Evolutionary conservation across 53 echinoderm and acorn worm genomes (phyloP).

Genomic region (Glandiceps talaboti): DNA sequence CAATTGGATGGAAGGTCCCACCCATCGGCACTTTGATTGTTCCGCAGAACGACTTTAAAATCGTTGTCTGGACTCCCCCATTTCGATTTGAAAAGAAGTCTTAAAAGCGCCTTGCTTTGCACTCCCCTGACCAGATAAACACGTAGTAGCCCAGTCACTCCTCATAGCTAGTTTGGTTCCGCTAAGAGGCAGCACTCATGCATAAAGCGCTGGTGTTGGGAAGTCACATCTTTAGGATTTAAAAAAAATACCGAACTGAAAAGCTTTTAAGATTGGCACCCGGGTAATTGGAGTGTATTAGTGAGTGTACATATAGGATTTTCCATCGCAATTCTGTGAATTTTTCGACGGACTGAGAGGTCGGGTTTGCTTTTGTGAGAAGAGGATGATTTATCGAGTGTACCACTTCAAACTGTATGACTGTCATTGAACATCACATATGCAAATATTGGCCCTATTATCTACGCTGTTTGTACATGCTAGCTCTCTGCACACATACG

Average conservation of each 20-base stretch:
- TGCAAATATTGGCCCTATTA: constrained; percentile 16
- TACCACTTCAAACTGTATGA: constrained; percentile 13
- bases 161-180: background rate
- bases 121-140: background rate
- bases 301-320: background rate
- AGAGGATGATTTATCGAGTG: background rate
- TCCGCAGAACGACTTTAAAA: background rate
- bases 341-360: background rate
- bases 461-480: background rate
- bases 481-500: background rate
- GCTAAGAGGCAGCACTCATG: background rate
- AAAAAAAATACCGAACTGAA: too few species aligned
- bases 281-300: background rate
- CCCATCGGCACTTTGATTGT: background rate
- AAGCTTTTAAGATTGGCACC: background rate
- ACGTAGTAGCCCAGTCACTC: too few species aligned
- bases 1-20: background rate
- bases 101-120: background rate
- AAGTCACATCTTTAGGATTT: too few species aligned
- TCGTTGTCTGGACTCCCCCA: background rate
- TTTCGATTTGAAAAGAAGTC: background rate
- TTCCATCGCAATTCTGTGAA: background rate
- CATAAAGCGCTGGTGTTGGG: background rate
- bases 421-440: constrained; percentile 22
- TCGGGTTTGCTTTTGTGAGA: background rate